Percentiles rank a stretch among this genome's conserved stretches.
These are phyloP conservation scores for Eriocheir sinensis DNA, from an alignment of 1,140 invertebrate species.

Conservation along the genomic window DNA sequence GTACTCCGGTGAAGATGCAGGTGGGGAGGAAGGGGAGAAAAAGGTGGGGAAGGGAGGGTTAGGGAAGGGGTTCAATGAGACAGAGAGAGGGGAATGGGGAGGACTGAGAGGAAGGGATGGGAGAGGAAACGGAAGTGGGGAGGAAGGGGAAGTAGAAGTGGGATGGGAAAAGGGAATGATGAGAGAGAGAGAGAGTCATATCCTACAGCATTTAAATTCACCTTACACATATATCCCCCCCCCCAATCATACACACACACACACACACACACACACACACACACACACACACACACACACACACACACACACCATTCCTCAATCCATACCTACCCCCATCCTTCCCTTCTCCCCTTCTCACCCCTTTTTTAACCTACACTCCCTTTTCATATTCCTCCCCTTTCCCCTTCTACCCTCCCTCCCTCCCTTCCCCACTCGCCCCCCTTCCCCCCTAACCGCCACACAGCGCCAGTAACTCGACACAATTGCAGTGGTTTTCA, in stretches of 20 bases:
- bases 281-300: neutral
- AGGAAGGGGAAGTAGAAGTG: neutral
- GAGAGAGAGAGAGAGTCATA: slow-evolving; percentile 11
- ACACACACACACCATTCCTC: too few species aligned
- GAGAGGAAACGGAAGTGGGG: neutral
- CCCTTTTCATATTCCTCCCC: neutral
- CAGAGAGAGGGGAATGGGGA: too few species aligned
- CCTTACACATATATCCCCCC: neutral
- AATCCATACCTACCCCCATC: too few species aligned
- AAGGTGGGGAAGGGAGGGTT: neutral
- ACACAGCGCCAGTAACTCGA: neutral
- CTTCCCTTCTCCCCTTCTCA: too few species aligned
- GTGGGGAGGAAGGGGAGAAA: neutral
- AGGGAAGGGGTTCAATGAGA: neutral
- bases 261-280: slow-evolving; percentile 16
- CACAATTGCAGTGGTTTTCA: neutral
- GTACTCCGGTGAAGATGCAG: neutral
- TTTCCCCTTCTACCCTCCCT: neutral
- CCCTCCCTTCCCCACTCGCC: slow-evolving; percentile 4
- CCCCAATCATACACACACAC: neutral
- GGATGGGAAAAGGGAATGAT: neutral
- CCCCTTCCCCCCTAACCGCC: neutral
- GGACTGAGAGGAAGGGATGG: neutral
- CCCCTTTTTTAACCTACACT: too few species aligned
- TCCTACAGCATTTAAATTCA: too few species aligned